A percentile compares a stretch with the other conserved stretches of the same genome.
phyloP scores from a whole-genome alignment of 2,888 invertebrate genomes.

The Monochamus alternatus region DNA sequence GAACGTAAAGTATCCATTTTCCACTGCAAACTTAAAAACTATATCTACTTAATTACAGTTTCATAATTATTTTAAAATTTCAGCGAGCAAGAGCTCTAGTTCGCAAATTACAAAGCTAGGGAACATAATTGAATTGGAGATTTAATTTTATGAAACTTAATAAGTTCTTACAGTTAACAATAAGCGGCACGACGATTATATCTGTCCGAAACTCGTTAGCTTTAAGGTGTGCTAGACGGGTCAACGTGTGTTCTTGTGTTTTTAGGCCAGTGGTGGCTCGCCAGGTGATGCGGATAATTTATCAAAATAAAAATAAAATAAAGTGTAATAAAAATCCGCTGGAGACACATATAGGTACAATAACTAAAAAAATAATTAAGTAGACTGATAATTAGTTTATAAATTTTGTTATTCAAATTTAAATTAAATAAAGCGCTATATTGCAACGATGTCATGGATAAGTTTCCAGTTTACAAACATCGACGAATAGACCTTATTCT shows the following conservation, averaged over 20 bases:
- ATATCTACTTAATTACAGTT: conserved; percentile 12
- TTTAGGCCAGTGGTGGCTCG: neutral
- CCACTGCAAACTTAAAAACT: neutral
- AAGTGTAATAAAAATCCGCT: no score
- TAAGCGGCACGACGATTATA: conserved; percentile 28
- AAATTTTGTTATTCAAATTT: no score
- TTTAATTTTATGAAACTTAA: conserved; percentile 47
- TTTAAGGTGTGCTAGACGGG: conserved; percentile 39
- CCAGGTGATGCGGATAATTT: no score
- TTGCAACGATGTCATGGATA: no score
- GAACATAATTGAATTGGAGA: conserved; percentile 44
- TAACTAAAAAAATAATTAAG: no score
- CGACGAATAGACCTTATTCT: no score
- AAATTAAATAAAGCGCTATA: no score
- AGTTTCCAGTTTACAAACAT: no score
- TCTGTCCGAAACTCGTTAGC: conserved; percentile 44
- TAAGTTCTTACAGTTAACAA: conserved; percentile 24
- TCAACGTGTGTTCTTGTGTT: neutral
- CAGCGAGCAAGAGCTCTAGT: conserved; percentile 2
- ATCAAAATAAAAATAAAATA: no score
- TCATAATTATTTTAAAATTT: conserved; percentile 24
- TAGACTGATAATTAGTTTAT: no score
- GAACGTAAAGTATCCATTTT: no score
- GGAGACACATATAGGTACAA: no score
- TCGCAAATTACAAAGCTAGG: neutral